Evolutionary conservation across 2,113 vertebrate genomes (phyloP).

Genomic region (Oxyruncus cristatus): DNA sequence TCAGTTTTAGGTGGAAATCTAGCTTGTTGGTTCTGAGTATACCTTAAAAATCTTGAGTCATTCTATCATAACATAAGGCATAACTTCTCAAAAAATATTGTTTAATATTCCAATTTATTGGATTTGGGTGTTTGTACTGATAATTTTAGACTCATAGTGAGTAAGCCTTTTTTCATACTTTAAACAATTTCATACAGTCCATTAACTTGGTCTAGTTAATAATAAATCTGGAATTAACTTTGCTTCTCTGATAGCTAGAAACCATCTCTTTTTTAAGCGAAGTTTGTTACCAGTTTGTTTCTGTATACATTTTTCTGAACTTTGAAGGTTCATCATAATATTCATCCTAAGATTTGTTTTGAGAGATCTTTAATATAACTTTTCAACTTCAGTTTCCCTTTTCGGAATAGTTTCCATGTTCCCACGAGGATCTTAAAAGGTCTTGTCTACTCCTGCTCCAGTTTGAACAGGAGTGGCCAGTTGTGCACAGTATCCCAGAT

Average conservation of each 20-base stretch:
- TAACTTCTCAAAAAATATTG: background rate
- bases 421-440: background rate
- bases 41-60: background rate
- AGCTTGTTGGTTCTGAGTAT: background rate
- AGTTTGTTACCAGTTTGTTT: background rate
- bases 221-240: background rate
- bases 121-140: background rate
- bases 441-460: background rate
- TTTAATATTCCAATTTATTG: background rate
- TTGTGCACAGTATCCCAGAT: background rate
- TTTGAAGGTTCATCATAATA: background rate
- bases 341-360: background rate
- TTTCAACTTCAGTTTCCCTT: background rate
- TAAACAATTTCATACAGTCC: background rate
- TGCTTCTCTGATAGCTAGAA: background rate
- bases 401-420: rapidly evolving
- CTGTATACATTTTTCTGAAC: background rate
- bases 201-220: background rate
- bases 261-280: background rate
- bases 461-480: background rate
- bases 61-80: background rate
- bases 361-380: background rate
- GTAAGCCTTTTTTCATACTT: background rate
- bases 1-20: background rate
- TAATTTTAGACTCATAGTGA: background rate